phyloP scores from a whole-genome alignment of 2,797 vertebrate species.

The Manis javanica region DNA sequence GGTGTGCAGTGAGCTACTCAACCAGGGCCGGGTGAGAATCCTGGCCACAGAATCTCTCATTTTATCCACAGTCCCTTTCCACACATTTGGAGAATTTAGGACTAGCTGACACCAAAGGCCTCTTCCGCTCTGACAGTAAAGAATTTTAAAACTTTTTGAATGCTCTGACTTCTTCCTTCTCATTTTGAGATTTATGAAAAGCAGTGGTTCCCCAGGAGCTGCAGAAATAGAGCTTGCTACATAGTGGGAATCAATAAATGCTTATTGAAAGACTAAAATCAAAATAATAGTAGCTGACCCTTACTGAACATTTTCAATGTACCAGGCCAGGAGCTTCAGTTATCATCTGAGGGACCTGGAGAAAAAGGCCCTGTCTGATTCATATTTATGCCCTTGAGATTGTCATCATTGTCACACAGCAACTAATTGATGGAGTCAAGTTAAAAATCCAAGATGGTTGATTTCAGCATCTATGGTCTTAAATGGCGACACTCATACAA shows the following conservation, averaged over 20 bases:
- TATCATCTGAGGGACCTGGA: background rate
- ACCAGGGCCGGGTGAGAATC: too few relatives aligned
- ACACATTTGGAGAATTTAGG: background rate
- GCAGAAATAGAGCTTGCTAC: background rate
- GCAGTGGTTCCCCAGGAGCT: background rate
- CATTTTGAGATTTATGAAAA: background rate
- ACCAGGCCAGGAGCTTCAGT: background rate
- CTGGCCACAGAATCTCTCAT: too few relatives aligned
- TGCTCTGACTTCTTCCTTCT: background rate
- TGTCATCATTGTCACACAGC: background rate
- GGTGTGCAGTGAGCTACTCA: too few relatives aligned
- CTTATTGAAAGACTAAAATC: background rate
- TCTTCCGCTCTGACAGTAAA: too few relatives aligned
- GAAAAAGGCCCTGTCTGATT: background rate
- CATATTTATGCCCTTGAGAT: background rate
- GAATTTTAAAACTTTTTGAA: background rate
- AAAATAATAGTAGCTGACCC: background rate
- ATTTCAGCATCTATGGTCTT: background rate
- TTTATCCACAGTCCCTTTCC: too few relatives aligned
- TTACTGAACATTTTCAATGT: background rate
- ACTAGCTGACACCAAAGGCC: background rate
- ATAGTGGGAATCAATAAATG: background rate
- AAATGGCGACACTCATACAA: background rate
- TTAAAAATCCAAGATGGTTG: background rate
- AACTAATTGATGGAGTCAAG: background rate